Percentiles rank a stretch among this genome's conserved stretches.
Conservation (phyloP, 2,888 invertebrate genomes). For the Xestobium rufovillosum region DNA sequence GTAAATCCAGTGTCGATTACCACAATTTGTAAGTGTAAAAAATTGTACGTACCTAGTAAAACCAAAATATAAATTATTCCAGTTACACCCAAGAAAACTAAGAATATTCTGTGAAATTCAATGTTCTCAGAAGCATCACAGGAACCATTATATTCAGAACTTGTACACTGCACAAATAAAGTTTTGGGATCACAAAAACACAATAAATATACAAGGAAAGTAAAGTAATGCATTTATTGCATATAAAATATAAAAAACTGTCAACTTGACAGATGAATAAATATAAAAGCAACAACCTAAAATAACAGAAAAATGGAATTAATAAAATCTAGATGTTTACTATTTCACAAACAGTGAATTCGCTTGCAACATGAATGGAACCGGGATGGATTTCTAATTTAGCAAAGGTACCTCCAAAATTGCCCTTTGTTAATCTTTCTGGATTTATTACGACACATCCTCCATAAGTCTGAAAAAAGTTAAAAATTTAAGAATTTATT, state of each 20-base stretch:
- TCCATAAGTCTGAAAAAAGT: constrained; percentile 58
- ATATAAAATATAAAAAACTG: too few species aligned
- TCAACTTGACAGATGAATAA: neutral
- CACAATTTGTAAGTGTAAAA: too few species aligned
- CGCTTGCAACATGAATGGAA: constrained; percentile 32
- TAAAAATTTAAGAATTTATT: constrained; percentile 13
- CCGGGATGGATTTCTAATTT: constrained; percentile 52
- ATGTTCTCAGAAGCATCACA: too few species aligned
- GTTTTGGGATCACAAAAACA: neutral
- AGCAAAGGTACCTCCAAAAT: constrained; percentile 70
- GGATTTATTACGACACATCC: constrained; percentile 81
- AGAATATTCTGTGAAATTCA: too few species aligned
- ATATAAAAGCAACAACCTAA: neutral
- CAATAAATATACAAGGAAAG: constrained; percentile 2
- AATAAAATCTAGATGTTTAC: constrained; percentile 40
- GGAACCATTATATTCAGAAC: too few species aligned
- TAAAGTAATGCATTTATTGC: too few species aligned
- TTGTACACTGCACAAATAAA: too few species aligned
- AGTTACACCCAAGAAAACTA: too few species aligned
- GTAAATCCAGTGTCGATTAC: too few species aligned
- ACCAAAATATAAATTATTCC: too few species aligned
- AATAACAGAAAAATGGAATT: constrained; percentile 11
- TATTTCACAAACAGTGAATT: constrained; percentile 46
- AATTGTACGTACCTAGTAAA: too few species aligned
- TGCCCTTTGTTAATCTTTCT: constrained; percentile 68